Evolutionary conservation across 2,113 vertebrate genomes (phyloP).

Genomic region (Cynopterus brachyotis): DNA sequence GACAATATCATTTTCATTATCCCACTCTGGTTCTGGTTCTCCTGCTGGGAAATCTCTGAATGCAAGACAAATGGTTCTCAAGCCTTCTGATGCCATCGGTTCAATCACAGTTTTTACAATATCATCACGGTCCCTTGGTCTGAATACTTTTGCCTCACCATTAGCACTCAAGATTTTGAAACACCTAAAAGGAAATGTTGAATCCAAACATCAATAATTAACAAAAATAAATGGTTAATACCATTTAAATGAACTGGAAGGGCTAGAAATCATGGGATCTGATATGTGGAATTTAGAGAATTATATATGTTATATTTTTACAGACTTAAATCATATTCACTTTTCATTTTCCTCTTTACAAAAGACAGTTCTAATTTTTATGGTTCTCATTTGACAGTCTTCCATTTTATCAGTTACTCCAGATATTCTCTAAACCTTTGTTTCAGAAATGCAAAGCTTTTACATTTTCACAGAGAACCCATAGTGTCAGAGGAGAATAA

Average conservation of each 20-base stretch:
- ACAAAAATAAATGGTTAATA: constrained; percentile 49
- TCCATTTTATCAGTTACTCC: background rate
- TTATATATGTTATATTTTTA: background rate
- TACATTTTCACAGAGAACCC: background rate
- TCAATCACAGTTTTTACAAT: constrained; percentile 97
- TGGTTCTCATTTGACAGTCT: background rate
- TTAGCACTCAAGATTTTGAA: constrained; percentile 94
- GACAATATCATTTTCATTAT: constrained; percentile 96
- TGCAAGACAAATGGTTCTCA: constrained; percentile 97
- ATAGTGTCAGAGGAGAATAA: background rate
- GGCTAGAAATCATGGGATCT: constrained; percentile 18
- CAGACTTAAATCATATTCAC: background rate
- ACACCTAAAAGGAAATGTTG: constrained; percentile 88
- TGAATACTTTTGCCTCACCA: constrained; percentile 94
- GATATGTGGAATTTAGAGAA: background rate
- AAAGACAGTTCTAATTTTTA: background rate
- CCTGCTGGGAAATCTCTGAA: constrained; percentile 95
- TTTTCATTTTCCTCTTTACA: background rate
- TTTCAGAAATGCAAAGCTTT: background rate
- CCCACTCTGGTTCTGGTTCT: constrained; percentile 97
- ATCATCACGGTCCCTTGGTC: constrained; percentile 95
- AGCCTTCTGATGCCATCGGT: constrained; percentile 98
- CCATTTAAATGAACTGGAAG: constrained; percentile 49
- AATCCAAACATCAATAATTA: constrained; percentile 66
- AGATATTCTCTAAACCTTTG: background rate